Conservation (phyloP, 2,888 invertebrate genomes). For the Xestia ashworthii region DNA sequence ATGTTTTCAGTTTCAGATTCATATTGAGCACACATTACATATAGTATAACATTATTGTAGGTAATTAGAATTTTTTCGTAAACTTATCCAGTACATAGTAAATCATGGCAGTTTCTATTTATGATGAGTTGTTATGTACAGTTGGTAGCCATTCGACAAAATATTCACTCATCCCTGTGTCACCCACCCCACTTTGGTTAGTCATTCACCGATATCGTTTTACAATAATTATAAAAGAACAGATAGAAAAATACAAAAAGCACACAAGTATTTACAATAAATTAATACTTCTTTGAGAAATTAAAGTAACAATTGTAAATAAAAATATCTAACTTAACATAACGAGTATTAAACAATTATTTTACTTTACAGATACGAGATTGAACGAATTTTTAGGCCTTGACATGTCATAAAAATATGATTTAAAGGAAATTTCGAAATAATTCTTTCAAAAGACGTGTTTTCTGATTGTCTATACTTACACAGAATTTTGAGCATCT, state of each 20-base stretch:
- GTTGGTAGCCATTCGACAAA: conserved; percentile 35
- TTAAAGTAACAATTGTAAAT: conserved; percentile 69
- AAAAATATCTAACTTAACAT: conserved; percentile 62
- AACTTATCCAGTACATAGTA: conserved; percentile 17
- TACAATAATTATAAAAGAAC: conserved; percentile 48
- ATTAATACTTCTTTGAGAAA: conserved; percentile 69
- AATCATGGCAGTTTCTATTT: conserved; percentile 54
- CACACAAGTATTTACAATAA: conserved; percentile 68
- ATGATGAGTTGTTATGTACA: conserved; percentile 32
- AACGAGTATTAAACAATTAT: conserved; percentile 65
- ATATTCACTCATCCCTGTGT: conserved; percentile 36
- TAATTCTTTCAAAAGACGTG: background rate
- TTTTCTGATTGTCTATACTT: conserved; percentile 15
- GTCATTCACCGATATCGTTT: conserved; percentile 36
- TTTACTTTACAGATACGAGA: conserved; percentile 56
- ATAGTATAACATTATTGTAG: conserved; percentile 34
- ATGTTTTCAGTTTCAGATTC: conserved; percentile 51
- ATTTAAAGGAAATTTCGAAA: conserved; percentile 21
- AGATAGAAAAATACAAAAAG: conserved; percentile 60
- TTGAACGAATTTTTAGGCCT: conserved; percentile 61
- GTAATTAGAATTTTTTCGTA: conserved; percentile 34
- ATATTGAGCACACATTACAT: conserved; percentile 62
- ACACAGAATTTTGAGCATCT: conserved; percentile 26
- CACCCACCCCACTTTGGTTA: conserved; percentile 34
- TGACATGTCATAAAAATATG: conserved; percentile 7